These are phyloP conservation scores for Cygnus olor DNA, from an alignment of 2,797 vertebrate genomes.

Conservation along the genomic window DNA sequence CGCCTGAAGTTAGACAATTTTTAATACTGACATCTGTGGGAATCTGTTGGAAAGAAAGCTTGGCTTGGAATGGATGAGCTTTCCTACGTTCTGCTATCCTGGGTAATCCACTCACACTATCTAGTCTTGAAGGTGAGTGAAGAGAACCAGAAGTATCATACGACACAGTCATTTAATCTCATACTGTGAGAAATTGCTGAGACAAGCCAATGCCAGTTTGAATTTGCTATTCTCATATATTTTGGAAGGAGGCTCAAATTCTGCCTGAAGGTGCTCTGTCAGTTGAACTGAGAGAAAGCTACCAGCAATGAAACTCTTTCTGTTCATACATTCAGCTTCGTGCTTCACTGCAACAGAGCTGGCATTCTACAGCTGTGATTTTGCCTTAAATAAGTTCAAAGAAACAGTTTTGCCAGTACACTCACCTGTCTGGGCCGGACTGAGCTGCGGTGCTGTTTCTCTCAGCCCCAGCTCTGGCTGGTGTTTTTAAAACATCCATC, in stretches of 20 bases:
- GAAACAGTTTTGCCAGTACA: not conserved
- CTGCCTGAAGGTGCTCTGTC: not conserved
- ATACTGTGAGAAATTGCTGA: not conserved
- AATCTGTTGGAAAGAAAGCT: not conserved
- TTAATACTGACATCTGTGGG: not conserved
- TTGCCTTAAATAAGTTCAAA: conserved; percentile 39
- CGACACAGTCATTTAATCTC: not conserved
- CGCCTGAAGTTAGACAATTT: not conserved
- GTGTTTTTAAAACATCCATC: not conserved
- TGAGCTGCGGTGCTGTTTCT: not conserved
- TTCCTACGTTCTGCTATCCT: not conserved
- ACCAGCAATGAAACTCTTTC: not conserved
- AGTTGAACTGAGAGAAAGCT: not conserved
- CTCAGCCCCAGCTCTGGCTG: conserved; percentile 37
- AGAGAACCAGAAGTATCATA: not conserved
- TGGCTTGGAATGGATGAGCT: fast-evolving
- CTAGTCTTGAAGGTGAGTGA: not conserved
- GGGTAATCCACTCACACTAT: not conserved
- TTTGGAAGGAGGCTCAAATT: not conserved
- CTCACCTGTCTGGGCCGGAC: not conserved
- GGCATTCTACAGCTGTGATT: not conserved
- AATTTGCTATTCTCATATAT: not conserved
- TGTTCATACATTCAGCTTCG: not conserved
- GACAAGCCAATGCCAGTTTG: not conserved
- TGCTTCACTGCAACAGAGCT: not conserved